Evolutionary conservation across 2,888 invertebrate genomes (phyloP), one percentile per base, ranked within the genome.

Genomic region (Harmothoe impar): DNA sequence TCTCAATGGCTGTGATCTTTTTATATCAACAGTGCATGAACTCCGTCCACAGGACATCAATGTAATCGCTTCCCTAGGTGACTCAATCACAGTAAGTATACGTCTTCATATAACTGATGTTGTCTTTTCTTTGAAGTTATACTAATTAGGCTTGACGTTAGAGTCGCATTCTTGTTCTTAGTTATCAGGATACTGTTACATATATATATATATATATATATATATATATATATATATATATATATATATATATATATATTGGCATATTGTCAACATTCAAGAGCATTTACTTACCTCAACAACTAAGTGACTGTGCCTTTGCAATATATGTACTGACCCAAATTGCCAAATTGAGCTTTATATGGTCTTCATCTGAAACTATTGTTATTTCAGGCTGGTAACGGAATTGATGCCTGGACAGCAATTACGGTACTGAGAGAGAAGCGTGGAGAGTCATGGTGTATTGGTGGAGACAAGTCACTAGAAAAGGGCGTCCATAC

Each of bases 391-490:
- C 35, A 89, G 89, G 91, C 91, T 52, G 91, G 91, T 12, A 89
- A 91, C 85, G 91, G 91, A 10, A 33, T 90, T 23, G 91, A 89
- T 12, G 91, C 91, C 5, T 51, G 68, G 31, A 86, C 72, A 5
- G 35, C 84, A 0, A 10, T 89, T 23, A 31, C 51, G 10, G 91
- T 91, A 43, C 23, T 68, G 52, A 23, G 89, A 15, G 89, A 91
- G 33, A 91, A 91, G 51, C 43, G 91, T 0, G 91, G 91, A 15
- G 91, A 91, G 54, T 86, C 90, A 15, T 91, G 89, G 85, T 91
- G 91, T 29, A 51, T 85, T 10, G 85, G 95, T 23, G 95, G 95
- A 23, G 94, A 95, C 89, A 89, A 92, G 20, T 90, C 91, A 62
- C 91, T 94, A 52, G 91, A 92, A 23, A 91, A 90, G 25, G 92